Evolutionary conservation across 2,113 vertebrate genomes (phyloP).

Genomic region (Dicentrarchus labrax): DNA sequence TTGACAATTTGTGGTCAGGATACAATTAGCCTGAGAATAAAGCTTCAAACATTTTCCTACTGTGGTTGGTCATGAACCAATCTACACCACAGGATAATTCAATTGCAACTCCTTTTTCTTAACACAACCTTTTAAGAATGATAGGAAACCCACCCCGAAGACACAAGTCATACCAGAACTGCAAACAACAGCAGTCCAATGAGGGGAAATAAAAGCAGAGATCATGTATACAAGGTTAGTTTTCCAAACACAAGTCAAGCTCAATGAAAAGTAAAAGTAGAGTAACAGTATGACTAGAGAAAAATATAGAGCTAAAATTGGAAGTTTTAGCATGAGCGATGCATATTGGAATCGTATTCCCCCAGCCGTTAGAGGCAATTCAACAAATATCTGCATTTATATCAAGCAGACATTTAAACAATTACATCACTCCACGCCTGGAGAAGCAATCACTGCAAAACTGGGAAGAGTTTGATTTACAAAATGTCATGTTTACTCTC

Average conservation of each 20-base stretch:
- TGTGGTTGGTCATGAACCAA: neutral
- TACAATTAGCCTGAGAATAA: conserved; percentile 7
- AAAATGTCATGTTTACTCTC: conserved; percentile 1
- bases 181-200: neutral
- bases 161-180: neutral
- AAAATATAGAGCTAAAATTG: too few relatives aligned
- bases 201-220: neutral
- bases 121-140: neutral
- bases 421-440: conserved; percentile 19
- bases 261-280: too few relatives aligned
- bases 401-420: conserved; percentile 15
- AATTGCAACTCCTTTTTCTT: neutral
- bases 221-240: too few relatives aligned
- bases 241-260: too few relatives aligned
- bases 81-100: neutral
- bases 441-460: conserved; percentile 11
- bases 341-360: neutral
- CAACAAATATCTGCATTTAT: neutral
- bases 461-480: neutral
- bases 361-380: neutral
- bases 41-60: conserved; percentile 1
- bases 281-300: too few relatives aligned
- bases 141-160: neutral
- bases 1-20: conserved; percentile 4
- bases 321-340: too few relatives aligned